These are phyloP conservation scores for Tinea pellionella DNA, from an alignment of 2,888 invertebrate species.

Conservation along the genomic window DNA sequence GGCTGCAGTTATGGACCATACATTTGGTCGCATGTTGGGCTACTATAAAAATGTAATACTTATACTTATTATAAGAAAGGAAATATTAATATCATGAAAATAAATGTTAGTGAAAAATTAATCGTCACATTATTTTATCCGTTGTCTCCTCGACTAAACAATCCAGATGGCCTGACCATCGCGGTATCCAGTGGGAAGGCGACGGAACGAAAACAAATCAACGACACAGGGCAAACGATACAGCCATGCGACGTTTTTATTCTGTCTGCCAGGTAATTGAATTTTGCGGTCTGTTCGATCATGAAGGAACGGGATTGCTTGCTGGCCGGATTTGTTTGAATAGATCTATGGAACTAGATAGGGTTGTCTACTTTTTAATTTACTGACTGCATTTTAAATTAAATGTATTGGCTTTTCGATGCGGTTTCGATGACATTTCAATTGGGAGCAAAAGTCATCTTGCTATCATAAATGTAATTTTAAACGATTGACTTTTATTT, in stretches of 20 bases:
- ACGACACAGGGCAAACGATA: slow-evolving; percentile 27
- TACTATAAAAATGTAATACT: too few species aligned
- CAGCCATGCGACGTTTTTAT: slow-evolving; percentile 50
- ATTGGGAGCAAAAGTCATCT: too few species aligned
- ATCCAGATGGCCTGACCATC: background rate
- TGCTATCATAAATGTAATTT: too few species aligned
- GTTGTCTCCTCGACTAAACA: background rate
- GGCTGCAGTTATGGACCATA: too few species aligned
- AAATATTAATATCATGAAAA: too few species aligned
- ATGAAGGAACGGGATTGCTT: slow-evolving; percentile 27
- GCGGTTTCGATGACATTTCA: too few species aligned
- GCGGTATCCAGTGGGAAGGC: slow-evolving; percentile 20
- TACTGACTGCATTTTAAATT: background rate
- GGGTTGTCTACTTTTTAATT: background rate
- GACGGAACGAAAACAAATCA: slow-evolving; percentile 57
- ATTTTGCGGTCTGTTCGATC: slow-evolving; percentile 54
- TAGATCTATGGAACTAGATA: background rate
- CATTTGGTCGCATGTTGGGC: too few species aligned
- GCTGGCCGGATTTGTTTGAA: slow-evolving; percentile 9
- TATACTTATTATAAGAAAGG: too few species aligned
- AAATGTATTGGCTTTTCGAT: background rate
- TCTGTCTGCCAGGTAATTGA: slow-evolving; percentile 62
- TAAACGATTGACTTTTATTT: too few species aligned
- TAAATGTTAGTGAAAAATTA: too few species aligned
- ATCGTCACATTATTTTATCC: too few species aligned